Evolutionary conservation across 2,113 vertebrate species (phyloP).

Genomic region (Bathybates hornii): DNA sequence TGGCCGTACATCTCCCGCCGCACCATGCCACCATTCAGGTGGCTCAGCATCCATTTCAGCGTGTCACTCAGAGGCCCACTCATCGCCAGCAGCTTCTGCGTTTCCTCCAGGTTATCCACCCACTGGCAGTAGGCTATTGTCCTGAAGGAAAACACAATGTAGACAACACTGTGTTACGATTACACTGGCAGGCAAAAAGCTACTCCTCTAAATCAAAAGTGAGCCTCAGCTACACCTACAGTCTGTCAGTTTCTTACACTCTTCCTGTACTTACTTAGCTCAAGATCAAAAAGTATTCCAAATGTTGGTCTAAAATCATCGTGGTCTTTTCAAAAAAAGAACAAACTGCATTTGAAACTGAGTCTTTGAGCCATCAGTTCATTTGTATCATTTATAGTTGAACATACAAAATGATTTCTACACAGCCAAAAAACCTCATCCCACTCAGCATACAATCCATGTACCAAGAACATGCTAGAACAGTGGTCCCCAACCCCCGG

Average conservation of each 20-base stretch:
- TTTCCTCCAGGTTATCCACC: conserved; percentile 94
- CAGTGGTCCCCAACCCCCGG: background rate
- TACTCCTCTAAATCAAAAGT: background rate
- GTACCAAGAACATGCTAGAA: background rate
- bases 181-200: background rate
- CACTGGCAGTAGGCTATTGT: conserved; percentile 95
- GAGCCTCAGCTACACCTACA: background rate
- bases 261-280: background rate
- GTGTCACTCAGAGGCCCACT: conserved; percentile 89
- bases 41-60: conserved; percentile 89
- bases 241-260: background rate
- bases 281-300: background rate
- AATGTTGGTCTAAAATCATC: background rate
- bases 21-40: conserved; percentile 89
- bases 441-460: background rate
- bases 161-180: background rate
- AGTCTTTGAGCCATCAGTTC: background rate
- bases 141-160: conserved; percentile 60
- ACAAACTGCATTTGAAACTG: background rate
- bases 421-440: background rate
- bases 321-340: background rate
- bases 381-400: background rate
- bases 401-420: background rate
- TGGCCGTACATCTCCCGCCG: conserved; percentile 96
- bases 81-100: conserved; percentile 86